Base-by-base conservation (phyloP, 2,113 vertebrate species). In the Asarcornis scutulata region DNA sequence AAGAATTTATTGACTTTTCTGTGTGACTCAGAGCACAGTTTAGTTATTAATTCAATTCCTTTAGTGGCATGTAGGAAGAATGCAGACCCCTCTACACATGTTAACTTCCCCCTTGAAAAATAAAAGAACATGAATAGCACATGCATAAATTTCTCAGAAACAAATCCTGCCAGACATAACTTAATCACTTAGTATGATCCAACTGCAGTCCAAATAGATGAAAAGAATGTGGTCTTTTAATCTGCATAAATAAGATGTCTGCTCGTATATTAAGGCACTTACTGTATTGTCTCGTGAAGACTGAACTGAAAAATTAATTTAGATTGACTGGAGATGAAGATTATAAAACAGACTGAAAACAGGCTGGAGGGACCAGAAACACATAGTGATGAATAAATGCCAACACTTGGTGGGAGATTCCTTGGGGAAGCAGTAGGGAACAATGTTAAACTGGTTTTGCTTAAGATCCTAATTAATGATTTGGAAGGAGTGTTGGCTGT, bases 331-430 rank as follows among this genome's bases (percentile, higher is more conserved):
- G 53, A 82, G 80, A 75, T 78, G 76, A 76, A 63, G 34, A 86
- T 86, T 93, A 78, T 78, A 84, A 91, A 91, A 23, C 48, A 88
- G 66, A 89, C 67, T 86, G 84, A 92, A 95, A 96, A 89, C 7
- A 95, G 48, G 34, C 90, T 88, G 34, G 68, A 83, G 53, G 56
- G 56, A 81, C 53, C 42, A 74, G 76, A 86, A 95, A 86, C 48
- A 78, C n/a, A 55, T 4, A 83, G 62, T 36, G 32, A 73, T 86
- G 69, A 86, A 81, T 88, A 90, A 86, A 82, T 78, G 86, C 90
- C 76, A 93, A 8, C 42, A 66, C 68, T 78, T 75, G 53, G 92
- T 88, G 80, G 73, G 72, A 81, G 60, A 83, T 75, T 78, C 58
- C 87, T 95, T 87, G 62, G 63, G 66, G 94, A 81, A 95, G 38